Base-by-base conservation (phyloP, 2,888 invertebrate species). In the Fabriciana adippe region DNA sequence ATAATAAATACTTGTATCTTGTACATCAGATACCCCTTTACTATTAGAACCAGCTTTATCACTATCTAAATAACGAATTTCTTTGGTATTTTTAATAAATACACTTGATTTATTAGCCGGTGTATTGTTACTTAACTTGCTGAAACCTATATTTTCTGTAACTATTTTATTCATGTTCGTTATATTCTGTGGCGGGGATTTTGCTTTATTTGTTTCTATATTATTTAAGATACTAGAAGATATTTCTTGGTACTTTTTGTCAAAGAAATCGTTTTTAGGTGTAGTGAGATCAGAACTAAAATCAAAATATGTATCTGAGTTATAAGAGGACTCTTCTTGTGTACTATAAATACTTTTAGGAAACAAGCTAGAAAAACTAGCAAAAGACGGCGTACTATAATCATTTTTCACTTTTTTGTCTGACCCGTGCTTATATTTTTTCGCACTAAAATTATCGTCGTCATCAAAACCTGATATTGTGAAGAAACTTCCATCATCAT, bases 31-130 rank as follows among this genome's bases (percentile, higher is more conserved):
- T 75, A 90, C 78, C 76, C 85, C 87, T 80, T 86, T 87, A 55
- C 86, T 88, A 67, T 80, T 79, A 66, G 84, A 88, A 41, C 85
- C 83, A 67, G 90, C 89, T 65, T 87, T 83, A 67, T 92, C 92
- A 68, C 90, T 92, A 76, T 93, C 92, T 74, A 84, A 78, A 66
- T 92, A 80, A 69, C 88, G 87, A 69, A 93, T 87, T 78, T 93
- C 88, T 86, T 93, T 93, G 74, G 93, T 94, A 82, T 94, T 93
- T 75, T 93, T 93, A 73, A 92, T 93, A 70, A 87, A 86, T 64
- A 93, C 89, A 75, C 90, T 86, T 35, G 92, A 90, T 77, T 88
- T 90, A 75, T 92, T 92, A 74, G 79, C 85, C n/a, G 92, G 92
- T 57, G 88, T 89, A 72, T 90, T 87, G 72, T 93, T 86, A 73